These are phyloP conservation scores for Ormyrus rosae DNA, from an alignment of 2,888 invertebrate species.

Conservation along the genomic window DNA sequence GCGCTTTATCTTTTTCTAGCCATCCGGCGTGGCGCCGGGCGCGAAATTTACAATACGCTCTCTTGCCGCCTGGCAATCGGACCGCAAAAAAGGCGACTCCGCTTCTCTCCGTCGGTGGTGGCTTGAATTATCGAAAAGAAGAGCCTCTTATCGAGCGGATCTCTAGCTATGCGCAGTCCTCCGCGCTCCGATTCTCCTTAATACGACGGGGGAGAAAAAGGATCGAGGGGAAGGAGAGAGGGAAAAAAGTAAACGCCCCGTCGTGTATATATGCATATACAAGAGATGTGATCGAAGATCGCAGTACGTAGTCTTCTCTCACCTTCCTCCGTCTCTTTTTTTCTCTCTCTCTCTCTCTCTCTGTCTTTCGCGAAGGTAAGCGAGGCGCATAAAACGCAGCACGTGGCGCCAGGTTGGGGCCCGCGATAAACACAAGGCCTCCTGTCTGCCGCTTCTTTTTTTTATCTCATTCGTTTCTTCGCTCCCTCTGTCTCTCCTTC, in stretches of 20 bases:
- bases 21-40: too few species aligned
- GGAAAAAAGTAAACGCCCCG: not conserved
- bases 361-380: conserved; percentile 5
- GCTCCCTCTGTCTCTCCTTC: conserved; percentile 3
- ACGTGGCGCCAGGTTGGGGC: conserved; percentile 35
- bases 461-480: not conserved
- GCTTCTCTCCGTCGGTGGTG: too few species aligned
- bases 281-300: conserved; percentile 13
- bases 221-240: not conserved
- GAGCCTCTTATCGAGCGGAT: conserved; percentile 21
- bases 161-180: not conserved
- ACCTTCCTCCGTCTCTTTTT: not conserved
- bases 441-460: conserved; percentile 45
- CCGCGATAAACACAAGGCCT: conserved; percentile 45
- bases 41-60: too few species aligned
- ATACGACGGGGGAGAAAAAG: not conserved
- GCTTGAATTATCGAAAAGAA: conserved; percentile 11
- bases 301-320: not conserved
- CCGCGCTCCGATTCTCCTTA: not conserved
- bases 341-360: not conserved
- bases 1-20: too few species aligned
- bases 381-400: conserved; percentile 41
- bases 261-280: not conserved
- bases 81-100: too few species aligned
- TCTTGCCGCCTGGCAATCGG: too few species aligned